These are phyloP conservation scores for Notocelia uddmanniana DNA, from an alignment of 2,888 invertebrate species.

Conservation along the genomic window DNA sequence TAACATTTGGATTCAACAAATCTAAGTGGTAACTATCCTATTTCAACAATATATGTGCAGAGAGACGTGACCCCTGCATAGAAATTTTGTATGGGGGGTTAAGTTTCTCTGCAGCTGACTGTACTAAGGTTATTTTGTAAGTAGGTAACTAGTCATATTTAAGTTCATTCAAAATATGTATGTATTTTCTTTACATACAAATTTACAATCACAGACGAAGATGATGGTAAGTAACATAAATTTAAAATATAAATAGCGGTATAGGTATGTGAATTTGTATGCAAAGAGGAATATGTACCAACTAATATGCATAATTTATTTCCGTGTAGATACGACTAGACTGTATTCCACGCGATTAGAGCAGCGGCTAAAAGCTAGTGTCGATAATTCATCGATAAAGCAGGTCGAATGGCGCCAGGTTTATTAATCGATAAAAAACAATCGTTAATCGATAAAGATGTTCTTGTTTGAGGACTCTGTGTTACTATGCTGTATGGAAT, in stretches of 20 bases:
- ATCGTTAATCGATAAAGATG: slow-evolving; percentile 82
- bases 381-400: slow-evolving; percentile 83
- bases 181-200: no score
- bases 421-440: slow-evolving; percentile 79
- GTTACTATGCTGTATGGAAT: slow-evolving; percentile 62
- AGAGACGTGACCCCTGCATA: no score
- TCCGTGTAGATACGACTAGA: slow-evolving; percentile 13
- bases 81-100: no score
- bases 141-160: no score
- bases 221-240: neutral
- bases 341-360: slow-evolving; percentile 26
- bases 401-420: slow-evolving; percentile 83
- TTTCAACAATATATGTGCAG: neutral
- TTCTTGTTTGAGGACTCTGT: slow-evolving; percentile 78
- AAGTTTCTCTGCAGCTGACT: no score
- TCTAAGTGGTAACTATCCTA: neutral
- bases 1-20: neutral
- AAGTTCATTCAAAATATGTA: no score
- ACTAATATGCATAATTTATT: slow-evolving; percentile 28
- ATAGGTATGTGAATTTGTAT: neutral
- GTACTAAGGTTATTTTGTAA: no score
- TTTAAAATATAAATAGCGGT: neutral
- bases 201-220: no score
- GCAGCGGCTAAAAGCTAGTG: slow-evolving; percentile 61
- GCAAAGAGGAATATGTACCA: neutral